Evolutionary conservation across 2,888 invertebrate genomes (phyloP).

Genomic region (Cantharis rufa): DNA sequence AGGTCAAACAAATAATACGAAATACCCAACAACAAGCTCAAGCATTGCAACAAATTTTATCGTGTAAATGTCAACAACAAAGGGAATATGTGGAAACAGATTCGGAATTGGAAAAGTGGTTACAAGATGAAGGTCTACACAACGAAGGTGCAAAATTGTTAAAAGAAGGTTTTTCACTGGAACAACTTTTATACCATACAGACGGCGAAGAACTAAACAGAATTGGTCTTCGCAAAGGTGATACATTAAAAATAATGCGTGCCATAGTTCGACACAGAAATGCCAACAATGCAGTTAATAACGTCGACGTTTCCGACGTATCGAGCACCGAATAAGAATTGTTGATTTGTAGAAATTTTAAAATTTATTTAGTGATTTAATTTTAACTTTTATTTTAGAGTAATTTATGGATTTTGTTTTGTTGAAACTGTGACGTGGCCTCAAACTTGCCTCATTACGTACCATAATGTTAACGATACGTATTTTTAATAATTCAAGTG

Average conservation of each 20-base stretch:
- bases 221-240: conserved; percentile 79
- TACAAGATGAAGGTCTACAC: conserved; percentile 70
- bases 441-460: background rate
- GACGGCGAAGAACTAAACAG: conserved; percentile 81
- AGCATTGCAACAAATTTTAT: conserved; percentile 42
- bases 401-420: background rate
- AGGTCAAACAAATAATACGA: conserved; percentile 47
- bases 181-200: conserved; percentile 78
- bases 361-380: conserved; percentile 1
- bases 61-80: conserved; percentile 44
- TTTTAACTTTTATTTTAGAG: background rate
- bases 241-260: conserved; percentile 84
- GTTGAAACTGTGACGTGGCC: background rate
- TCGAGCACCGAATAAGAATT: background rate
- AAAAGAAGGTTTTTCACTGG: conserved; percentile 76
- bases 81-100: conserved; percentile 56
- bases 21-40: conserved; percentile 41
- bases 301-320: background rate
- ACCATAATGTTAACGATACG: background rate
- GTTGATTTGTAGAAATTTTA: conserved; percentile 1
- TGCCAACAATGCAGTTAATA: background rate
- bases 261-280: conserved; percentile 69
- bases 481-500: background rate
- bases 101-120: conserved; percentile 71
- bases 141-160: conserved; percentile 69